Evolutionary conservation across 1,140 invertebrate species (phyloP).

Genomic region (Bombus difficillimus): DNA sequence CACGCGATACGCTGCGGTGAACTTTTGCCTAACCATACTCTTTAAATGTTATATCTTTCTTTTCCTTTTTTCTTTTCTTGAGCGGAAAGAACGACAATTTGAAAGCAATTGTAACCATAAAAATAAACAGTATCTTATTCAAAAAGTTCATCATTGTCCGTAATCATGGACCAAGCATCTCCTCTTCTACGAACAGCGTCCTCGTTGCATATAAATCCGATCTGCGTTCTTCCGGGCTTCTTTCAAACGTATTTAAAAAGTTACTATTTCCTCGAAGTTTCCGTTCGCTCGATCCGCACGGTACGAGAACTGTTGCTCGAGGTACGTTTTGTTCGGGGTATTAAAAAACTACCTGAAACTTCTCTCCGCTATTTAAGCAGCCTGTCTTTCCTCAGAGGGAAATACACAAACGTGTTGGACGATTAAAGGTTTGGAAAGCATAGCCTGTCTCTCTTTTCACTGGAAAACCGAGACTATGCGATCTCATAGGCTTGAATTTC

Average conservation of each 20-base stretch:
- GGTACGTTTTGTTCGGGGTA: conserved; percentile 1
- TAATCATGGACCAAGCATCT: not conserved
- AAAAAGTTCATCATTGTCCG: not conserved
- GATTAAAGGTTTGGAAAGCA: not conserved
- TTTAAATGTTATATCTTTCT: not conserved
- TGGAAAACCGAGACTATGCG: too few relatives aligned
- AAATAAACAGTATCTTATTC: not conserved
- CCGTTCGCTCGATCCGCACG: not conserved
- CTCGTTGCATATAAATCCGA: not conserved
- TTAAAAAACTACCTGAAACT: conserved; percentile 26
- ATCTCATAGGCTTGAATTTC: not conserved
- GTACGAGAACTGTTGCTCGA: not conserved
- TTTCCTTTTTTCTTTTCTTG: not conserved
- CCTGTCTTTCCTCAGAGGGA: not conserved
- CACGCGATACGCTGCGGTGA: too few relatives aligned
- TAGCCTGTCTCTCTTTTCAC: too few relatives aligned
- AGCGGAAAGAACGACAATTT: not conserved
- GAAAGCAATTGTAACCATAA: not conserved
- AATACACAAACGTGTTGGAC: not conserved
- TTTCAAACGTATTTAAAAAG: conserved; percentile 22
- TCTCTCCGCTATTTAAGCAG: conserved; percentile 9
- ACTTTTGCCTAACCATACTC: too few relatives aligned
- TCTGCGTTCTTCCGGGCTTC: not conserved
- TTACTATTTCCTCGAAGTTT: not conserved
- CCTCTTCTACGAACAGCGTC: not conserved